These are phyloP conservation scores for Homarus gammarus DNA, from an alignment of 2,888 invertebrate species.

Conservation along the genomic window DNA sequence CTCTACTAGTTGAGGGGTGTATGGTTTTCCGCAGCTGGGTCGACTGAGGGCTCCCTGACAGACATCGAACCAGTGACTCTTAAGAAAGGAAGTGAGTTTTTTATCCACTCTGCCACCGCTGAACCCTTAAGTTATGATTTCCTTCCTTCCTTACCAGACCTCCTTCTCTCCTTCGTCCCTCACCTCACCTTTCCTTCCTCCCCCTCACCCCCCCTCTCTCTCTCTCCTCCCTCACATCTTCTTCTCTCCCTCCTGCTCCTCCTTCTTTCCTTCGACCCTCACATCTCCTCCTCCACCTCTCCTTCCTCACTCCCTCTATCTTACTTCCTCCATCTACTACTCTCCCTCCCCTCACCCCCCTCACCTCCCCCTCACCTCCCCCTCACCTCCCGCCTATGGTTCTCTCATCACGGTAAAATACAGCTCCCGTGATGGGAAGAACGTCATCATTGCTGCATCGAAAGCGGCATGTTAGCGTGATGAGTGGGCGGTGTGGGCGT, in stretches of 20 bases:
- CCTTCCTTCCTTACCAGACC: not conserved
- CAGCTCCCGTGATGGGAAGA: not conserved
- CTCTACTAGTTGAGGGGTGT: too few species aligned
- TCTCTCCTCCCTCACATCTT: not conserved
- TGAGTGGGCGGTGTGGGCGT: not conserved
- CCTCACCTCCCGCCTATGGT: not conserved
- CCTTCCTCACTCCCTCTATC: not conserved
- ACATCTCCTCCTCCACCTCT: not conserved
- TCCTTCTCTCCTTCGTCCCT: not conserved
- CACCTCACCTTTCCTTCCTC: not conserved
- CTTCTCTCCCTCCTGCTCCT: not conserved
- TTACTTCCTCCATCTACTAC: not conserved
- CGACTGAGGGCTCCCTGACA: too few species aligned
- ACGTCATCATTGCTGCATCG: not conserved
- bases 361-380: not conserved
- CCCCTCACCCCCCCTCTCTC: not conserved
- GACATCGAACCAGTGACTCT: too few species aligned
- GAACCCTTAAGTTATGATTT: too few species aligned
- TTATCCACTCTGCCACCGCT: too few species aligned
- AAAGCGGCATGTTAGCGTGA: not conserved
- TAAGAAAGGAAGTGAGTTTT: too few species aligned
- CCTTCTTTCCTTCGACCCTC: not conserved
- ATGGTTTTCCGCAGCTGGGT: too few species aligned
- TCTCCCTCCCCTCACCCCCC: not conserved
- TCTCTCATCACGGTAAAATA: slow-evolving; percentile 9